A percentile compares a stretch with the other conserved stretches of the same genome.
Evolutionary conservation across 2,113 vertebrate genomes (phyloP).

Genomic region (Pelecanus crispus): DNA sequence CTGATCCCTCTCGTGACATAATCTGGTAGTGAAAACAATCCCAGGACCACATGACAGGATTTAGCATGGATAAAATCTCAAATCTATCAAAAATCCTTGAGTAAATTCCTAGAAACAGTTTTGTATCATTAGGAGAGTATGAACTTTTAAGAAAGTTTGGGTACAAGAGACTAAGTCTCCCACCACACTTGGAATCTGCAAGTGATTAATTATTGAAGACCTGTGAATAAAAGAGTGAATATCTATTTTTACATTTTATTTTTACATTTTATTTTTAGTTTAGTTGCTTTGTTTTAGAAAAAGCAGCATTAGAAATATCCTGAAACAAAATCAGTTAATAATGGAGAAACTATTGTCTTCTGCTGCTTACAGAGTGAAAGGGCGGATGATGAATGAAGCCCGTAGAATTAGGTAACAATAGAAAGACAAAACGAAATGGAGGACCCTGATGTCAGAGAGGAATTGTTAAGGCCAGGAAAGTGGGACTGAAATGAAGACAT

Average conservation of each 20-base stretch:
- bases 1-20: not conserved
- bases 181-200: not conserved
- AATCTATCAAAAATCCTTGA: slow-evolving; percentile 1
- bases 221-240: not conserved
- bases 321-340: not conserved
- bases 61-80: slow-evolving; percentile 30
- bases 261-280: not conserved
- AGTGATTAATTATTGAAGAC: not conserved
- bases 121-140: not conserved
- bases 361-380: not conserved
- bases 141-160: not conserved
- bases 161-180: not conserved
- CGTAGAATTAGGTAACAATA: not conserved
- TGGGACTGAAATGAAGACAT: not conserved
- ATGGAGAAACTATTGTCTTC: not conserved
- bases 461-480: not conserved
- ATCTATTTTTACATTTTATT: not conserved
- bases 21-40: not conserved
- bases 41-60: slow-evolving; percentile 5
- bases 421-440: not conserved
- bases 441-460: not conserved
- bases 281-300: not conserved
- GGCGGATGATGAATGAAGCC: not conserved
- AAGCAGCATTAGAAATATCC: not conserved
- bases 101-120: slow-evolving; percentile 10